Percentiles rank a stretch among this genome's conserved stretches.
These are phyloP conservation scores for Actenoides hombroni DNA, from an alignment of 2,113 vertebrate species.

Conservation along the genomic window DNA sequence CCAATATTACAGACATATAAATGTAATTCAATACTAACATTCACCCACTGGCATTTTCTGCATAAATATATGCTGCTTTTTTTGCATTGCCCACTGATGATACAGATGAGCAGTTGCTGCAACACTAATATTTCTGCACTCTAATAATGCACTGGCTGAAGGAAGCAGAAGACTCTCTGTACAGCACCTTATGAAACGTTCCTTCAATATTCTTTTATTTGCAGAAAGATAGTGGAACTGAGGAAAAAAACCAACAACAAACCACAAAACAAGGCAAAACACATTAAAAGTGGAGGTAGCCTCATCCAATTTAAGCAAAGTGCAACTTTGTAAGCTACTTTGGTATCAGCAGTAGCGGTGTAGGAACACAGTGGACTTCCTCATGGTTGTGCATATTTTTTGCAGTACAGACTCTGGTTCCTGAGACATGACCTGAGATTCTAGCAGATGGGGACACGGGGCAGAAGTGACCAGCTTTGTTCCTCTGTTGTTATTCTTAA, in stretches of 20 bases:
- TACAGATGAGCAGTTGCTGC: neutral
- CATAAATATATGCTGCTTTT: neutral
- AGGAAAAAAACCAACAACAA: neutral
- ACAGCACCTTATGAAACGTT: neutral
- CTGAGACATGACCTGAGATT: neutral
- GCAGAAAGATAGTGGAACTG: neutral
- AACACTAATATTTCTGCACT: neutral
- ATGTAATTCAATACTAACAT: neutral
- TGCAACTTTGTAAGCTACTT: neutral
- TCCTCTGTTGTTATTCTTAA: neutral
- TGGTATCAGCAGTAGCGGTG: neutral
- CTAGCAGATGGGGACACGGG: neutral
- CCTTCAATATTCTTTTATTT: neutral
- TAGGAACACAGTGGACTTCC: neutral
- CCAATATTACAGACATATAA: neutral
- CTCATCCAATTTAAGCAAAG: neutral
- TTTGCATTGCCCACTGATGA: neutral
- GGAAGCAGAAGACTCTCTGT: neutral
- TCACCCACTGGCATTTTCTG: neutral
- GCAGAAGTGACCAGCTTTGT: neutral
- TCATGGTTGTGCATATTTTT: neutral
- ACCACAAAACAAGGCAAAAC: neutral
- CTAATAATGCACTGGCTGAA: neutral
- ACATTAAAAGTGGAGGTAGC: neutral
- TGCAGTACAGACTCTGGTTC: neutral